phyloP scores from a whole-genome alignment of 2,113 vertebrate genomes.

The Alces alces region DNA sequence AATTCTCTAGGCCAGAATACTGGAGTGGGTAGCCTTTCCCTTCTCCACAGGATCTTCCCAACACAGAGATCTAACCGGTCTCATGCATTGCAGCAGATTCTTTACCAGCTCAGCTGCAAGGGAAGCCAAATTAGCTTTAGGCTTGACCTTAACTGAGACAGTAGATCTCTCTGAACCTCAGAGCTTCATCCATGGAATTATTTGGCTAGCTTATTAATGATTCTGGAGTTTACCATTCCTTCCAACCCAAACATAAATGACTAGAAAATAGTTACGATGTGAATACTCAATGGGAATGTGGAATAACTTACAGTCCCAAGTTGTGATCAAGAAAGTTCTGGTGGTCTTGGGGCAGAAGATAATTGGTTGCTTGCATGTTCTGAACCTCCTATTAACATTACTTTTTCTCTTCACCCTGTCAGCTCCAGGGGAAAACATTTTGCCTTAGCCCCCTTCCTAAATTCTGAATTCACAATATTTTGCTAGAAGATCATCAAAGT shows the following conservation, averaged over 20 bases:
- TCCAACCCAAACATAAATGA: slow-evolving; percentile 20
- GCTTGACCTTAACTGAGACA: not conserved
- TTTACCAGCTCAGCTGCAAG: not conserved
- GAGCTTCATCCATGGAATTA: not conserved
- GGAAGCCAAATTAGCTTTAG: not conserved
- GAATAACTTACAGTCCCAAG: not conserved
- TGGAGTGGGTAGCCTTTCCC: not conserved
- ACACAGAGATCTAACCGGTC: not conserved
- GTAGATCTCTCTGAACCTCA: not conserved
- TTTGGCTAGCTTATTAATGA: not conserved
- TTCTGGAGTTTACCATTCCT: slow-evolving; percentile 16
- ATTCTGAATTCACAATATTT: slow-evolving; percentile 47
- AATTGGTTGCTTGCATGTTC: not conserved
- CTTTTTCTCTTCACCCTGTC: not conserved
- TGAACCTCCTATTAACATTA: not conserved
- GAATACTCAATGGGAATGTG: not conserved
- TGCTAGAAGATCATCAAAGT: slow-evolving; percentile 22
- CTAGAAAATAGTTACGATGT: slow-evolving; percentile 23
- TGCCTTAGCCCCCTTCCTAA: not conserved
- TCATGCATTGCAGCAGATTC: not conserved
- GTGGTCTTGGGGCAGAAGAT: not conserved
- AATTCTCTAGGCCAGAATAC: not conserved
- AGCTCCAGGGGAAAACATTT: slow-evolving; percentile 22
- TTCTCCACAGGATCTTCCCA: not conserved
- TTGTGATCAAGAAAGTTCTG: not conserved